Conservation (phyloP, 2,888 invertebrate genomes). For the Hyles lineata region DNA sequence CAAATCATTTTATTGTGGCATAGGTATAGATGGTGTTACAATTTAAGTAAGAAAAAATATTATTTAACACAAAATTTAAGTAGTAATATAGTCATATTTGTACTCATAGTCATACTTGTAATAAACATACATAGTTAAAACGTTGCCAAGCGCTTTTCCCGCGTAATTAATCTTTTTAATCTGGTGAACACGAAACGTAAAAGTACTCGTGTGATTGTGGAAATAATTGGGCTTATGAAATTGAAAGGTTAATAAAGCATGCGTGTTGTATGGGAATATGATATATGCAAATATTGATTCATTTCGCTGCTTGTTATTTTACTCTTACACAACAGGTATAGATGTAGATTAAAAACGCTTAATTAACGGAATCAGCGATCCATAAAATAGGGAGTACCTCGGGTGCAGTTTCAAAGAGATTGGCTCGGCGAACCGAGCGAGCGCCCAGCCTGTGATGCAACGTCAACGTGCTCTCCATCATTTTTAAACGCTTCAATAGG, state of each 20-base stretch:
- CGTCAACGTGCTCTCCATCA: constrained; percentile 43
- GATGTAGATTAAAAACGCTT: constrained; percentile 55
- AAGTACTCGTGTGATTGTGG: neutral
- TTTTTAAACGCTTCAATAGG: constrained; percentile 42
- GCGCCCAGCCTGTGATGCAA: constrained; percentile 50
- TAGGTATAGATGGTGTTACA: too few species aligned
- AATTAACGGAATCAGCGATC: constrained; percentile 72
- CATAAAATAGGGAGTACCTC: constrained; percentile 69
- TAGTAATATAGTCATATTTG: too few species aligned
- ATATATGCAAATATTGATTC: neutral
- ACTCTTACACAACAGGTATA: constrained; percentile 21
- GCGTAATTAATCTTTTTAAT: neutral
- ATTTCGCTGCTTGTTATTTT: constrained; percentile 2
- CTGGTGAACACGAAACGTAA: neutral
- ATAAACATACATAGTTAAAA: too few species aligned
- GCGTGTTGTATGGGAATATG: neutral
- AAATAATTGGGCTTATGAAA: neutral
- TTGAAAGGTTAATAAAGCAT: neutral
- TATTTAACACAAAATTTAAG: too few species aligned
- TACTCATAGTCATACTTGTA: too few species aligned
- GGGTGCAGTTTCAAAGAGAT: constrained; percentile 73
- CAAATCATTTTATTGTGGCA: too few species aligned
- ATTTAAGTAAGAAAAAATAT: too few species aligned
- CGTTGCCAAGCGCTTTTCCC: neutral
- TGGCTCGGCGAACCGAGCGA: constrained; percentile 56